These are phyloP conservation scores for Leptonema lineaticorne DNA, from an alignment of 1,140 invertebrate genomes.

Conservation along the genomic window DNA sequence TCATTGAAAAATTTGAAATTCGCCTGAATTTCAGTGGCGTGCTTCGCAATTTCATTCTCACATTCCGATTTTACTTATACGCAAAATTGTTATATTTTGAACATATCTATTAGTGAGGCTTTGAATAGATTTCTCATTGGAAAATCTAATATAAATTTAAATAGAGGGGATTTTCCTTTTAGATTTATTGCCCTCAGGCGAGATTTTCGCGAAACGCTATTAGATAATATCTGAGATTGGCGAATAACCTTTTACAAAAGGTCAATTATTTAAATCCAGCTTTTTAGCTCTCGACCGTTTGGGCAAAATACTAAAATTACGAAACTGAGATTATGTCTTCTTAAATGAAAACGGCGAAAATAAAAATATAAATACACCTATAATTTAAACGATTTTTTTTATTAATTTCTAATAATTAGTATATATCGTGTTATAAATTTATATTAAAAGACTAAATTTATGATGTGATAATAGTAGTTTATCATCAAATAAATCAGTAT, in stretches of 20 bases:
- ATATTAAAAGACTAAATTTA: too few relatives aligned
- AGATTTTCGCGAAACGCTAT: constrained; percentile 5
- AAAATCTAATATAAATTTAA: constrained; percentile 17
- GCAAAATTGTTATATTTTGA: neutral
- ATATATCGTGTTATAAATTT: too few relatives aligned
- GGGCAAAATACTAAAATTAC: neutral
- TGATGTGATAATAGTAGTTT: too few relatives aligned
- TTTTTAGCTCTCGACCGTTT: neutral
- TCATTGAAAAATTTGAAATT: too few relatives aligned
- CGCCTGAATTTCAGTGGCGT: too few relatives aligned
- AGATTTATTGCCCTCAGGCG: constrained; percentile 1
- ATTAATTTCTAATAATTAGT: too few relatives aligned
- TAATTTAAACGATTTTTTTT: too few relatives aligned
- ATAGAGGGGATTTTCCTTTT: constrained; percentile 1
- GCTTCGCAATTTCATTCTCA: too few relatives aligned
- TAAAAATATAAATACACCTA: neutral
- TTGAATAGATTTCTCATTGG: neutral
- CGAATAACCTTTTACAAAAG: constrained; percentile 3
- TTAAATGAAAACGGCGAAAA: neutral
- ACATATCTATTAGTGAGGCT: neutral
- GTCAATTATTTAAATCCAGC: constrained; percentile 12
- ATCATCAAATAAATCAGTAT: too few relatives aligned
- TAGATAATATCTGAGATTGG: neutral
- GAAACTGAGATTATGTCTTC: too few relatives aligned
- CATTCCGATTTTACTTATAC: too few relatives aligned